phyloP scores from a whole-genome alignment of 2,113 vertebrate genomes.

The Carlito syrichta region DNA sequence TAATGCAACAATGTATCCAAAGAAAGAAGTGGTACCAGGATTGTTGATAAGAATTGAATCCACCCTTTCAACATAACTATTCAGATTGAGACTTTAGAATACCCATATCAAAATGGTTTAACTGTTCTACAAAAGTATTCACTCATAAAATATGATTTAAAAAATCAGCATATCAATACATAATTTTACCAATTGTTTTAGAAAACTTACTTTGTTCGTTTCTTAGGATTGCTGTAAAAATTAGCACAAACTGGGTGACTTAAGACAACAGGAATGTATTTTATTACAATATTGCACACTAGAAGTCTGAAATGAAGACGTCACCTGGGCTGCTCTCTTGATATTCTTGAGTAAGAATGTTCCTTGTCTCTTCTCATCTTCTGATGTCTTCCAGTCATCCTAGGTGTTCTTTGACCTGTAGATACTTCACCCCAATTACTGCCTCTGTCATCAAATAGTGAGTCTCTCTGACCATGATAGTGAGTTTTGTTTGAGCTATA shows the following conservation, averaged over 20 bases:
- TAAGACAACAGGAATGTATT: neutral
- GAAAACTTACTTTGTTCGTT: neutral
- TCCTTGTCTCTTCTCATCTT: neutral
- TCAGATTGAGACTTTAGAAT: neutral
- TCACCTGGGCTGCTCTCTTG: neutral
- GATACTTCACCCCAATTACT: accelerated
- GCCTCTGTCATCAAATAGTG: too few relatives aligned
- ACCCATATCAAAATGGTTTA: neutral
- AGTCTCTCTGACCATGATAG: too few relatives aligned
- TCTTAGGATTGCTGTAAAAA: neutral
- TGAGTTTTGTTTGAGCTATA: neutral
- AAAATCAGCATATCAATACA: neutral
- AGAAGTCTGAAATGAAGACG: neutral
- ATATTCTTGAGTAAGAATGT: accelerated
- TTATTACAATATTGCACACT: neutral
- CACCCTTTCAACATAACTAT: neutral
- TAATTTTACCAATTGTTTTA: neutral
- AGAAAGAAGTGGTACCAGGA: neutral
- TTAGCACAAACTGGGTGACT: neutral
- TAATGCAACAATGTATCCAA: neutral
- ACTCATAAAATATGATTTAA: neutral
- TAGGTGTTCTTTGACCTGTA: too few relatives aligned
- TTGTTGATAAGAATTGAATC: neutral
- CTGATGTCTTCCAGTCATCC: neutral
- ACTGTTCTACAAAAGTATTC: neutral